Evolutionary conservation across 1,140 invertebrate genomes (phyloP).

Genomic region (Calycopis cecrops): DNA sequence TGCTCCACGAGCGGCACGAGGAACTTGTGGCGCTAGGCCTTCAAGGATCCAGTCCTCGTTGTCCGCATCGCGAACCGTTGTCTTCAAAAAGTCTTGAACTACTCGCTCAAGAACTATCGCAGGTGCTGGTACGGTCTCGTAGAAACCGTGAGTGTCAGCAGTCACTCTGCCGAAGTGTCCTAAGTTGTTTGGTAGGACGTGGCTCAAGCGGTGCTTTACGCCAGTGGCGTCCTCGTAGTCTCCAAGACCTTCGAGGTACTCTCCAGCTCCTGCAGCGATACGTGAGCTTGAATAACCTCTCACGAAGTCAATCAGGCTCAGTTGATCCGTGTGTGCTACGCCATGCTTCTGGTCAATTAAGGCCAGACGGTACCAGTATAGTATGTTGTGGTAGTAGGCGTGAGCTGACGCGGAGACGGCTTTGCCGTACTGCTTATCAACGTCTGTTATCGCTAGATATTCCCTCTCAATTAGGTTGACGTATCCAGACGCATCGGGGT

Average conservation of each 20-base stretch:
- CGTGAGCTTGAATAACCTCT: background rate
- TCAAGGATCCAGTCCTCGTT: background rate
- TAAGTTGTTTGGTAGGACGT: background rate
- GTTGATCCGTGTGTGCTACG: too few species aligned
- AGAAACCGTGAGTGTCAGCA: constrained; percentile 6
- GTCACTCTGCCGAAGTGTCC: constrained; percentile 16
- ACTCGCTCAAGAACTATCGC: constrained; percentile 5
- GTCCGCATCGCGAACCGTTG: background rate
- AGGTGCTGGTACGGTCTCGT: too few species aligned
- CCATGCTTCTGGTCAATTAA: too few species aligned
- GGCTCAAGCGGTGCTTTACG: constrained; percentile 8
- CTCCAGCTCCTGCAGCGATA: constrained; percentile 16
- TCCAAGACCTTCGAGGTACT: constrained; percentile 16
- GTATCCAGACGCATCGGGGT: too few species aligned
- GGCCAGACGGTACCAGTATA: too few species aligned
- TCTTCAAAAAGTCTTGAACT: background rate
- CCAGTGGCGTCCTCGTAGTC: constrained; percentile 16
- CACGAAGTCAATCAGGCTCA: background rate
- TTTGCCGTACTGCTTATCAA: too few species aligned
- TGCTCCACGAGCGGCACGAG: background rate
- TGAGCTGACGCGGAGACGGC: too few species aligned
- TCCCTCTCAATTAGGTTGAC: too few species aligned
- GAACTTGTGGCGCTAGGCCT: background rate
- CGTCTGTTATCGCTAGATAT: too few species aligned
- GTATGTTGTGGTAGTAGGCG: too few species aligned